Conservation (phyloP, 2,113 vertebrate species). For the Myanophis thanlyinensis region DNA sequence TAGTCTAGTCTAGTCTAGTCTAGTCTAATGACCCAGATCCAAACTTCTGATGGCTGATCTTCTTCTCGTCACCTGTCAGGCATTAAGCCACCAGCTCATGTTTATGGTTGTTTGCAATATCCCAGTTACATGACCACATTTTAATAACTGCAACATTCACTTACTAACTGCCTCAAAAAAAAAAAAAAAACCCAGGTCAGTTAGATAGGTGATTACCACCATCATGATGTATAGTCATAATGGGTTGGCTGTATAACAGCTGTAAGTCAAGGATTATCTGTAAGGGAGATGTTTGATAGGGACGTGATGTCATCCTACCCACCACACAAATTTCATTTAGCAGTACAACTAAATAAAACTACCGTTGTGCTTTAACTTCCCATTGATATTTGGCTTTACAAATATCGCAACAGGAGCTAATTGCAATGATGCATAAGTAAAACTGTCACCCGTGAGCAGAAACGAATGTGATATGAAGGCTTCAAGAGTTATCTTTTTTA, state of each 20-base stretch:
- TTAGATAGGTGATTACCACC: not conserved
- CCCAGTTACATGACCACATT: not conserved
- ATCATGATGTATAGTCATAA: too few species aligned
- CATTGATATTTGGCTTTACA: not conserved
- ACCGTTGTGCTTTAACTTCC: not conserved
- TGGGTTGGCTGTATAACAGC: not conserved
- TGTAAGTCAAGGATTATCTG: not conserved
- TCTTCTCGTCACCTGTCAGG: not conserved
- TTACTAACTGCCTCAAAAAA: not conserved
- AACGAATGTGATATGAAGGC: not conserved
- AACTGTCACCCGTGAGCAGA: not conserved
- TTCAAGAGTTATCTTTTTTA: conserved; percentile 1
- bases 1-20: too few species aligned
- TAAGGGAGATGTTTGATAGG: not conserved
- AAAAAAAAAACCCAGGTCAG: not conserved
- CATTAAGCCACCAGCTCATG: too few species aligned
- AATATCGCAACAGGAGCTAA: not conserved
- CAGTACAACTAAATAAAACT: not conserved
- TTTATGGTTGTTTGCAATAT: not conserved
- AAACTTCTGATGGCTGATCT: too few species aligned
- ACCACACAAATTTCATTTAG: not conserved
- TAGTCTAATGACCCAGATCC: too few species aligned
- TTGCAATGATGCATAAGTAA: not conserved
- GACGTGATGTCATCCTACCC: not conserved
- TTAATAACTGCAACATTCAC: not conserved